Evolutionary conservation across 2,113 vertebrate genomes (phyloP).

Genomic region (Pagrus major): DNA sequence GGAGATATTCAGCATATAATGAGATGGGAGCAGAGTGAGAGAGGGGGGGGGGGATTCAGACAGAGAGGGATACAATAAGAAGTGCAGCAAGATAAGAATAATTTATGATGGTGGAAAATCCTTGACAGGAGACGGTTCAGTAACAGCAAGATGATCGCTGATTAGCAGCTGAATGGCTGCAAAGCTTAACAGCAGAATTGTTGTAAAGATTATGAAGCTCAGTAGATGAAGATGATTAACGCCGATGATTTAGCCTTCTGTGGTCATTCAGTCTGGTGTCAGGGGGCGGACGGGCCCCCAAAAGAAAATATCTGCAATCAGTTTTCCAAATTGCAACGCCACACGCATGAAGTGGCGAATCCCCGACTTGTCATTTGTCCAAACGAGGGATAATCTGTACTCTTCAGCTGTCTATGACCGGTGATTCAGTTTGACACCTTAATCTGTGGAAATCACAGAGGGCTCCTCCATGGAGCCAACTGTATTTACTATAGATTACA

Average conservation of each 20-base stretch:
- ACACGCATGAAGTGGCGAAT: conserved; percentile 31
- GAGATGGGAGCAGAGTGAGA: conserved; percentile 35
- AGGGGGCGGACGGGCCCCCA: too few relatives aligned
- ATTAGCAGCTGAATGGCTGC: conserved; percentile 32
- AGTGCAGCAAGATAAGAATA: conserved; percentile 46
- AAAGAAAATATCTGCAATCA: conserved; percentile 36
- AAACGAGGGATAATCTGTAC: conserved; percentile 68
- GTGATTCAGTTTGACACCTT: conserved; percentile 79
- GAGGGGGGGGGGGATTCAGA: conserved; percentile 36
- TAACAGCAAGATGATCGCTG: conserved; percentile 26
- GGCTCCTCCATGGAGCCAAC: conserved; percentile 66
- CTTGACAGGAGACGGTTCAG: conserved; percentile 34
- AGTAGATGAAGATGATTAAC: conserved; percentile 37
- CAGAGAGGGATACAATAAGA: conserved; percentile 24
- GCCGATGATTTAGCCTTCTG: conserved; percentile 31
- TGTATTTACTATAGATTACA: conserved; percentile 82
- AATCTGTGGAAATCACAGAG: conserved; percentile 78
- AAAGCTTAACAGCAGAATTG: conserved; percentile 12
- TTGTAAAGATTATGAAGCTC: conserved; percentile 26
- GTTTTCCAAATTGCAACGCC: conserved; percentile 8
- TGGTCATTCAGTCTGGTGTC: conserved; percentile 8
- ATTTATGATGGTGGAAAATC: conserved; percentile 37
- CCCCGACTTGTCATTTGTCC: conserved; percentile 48
- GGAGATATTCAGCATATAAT: conserved; percentile 41
- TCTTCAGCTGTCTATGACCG: conserved; percentile 69